These are phyloP conservation scores for Eidolon helvum DNA, from an alignment of 2,113 vertebrate genomes.

Conservation along the genomic window DNA sequence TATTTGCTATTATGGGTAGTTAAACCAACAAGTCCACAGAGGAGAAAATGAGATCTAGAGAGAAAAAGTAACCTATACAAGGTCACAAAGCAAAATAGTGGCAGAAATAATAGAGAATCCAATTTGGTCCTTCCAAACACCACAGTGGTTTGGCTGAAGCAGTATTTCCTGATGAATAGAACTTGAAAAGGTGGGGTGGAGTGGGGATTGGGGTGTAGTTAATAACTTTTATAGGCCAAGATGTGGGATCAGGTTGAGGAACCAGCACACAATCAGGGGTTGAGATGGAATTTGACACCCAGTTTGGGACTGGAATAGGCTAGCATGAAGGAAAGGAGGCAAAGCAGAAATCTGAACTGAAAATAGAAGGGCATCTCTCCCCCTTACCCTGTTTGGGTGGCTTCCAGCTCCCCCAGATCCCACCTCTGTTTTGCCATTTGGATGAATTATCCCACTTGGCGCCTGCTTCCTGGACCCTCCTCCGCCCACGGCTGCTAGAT, in stretches of 20 bases:
- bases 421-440: constrained; percentile 47
- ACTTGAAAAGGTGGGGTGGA: not conserved
- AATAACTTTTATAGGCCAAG: constrained; percentile 57
- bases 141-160: not conserved
- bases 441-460: not conserved
- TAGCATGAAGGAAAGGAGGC: not conserved
- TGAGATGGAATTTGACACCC: constrained; percentile 61
- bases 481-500: constrained; percentile 30
- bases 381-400: not conserved
- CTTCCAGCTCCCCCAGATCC: not conserved
- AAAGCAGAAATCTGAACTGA: constrained; percentile 59
- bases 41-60: not conserved
- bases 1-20: not conserved
- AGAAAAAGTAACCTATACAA: not conserved
- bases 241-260: constrained; percentile 54
- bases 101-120: not conserved
- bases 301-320: constrained; percentile 37
- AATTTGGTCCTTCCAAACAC: not conserved
- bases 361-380: constrained; percentile 17
- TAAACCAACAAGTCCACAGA: not conserved
- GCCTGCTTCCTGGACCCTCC: constrained; percentile 41
- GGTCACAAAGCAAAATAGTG: not conserved
- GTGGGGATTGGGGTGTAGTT: not conserved
- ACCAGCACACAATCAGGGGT: not conserved
- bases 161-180: constrained; percentile 28